Base-by-base conservation (phyloP, 2,888 invertebrate species). In the Glaucopsyche alexis region DNA sequence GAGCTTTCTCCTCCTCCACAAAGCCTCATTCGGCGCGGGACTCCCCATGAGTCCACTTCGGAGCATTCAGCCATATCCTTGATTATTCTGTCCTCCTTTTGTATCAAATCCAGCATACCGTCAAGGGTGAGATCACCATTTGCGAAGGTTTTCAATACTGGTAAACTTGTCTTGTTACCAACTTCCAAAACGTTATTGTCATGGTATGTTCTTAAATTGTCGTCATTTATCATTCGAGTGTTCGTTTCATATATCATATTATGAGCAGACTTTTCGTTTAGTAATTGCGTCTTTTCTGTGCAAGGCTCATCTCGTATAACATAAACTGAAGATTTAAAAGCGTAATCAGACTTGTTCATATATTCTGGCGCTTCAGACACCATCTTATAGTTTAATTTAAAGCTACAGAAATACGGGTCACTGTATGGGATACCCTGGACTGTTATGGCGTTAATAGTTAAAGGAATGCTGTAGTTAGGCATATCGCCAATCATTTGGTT, bases 1-100 rank as follows among this genome's bases (percentile, higher is more conserved):
- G 96, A 96, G 89, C 95, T 96, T 88, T 97, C 97, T 74, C 96
- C 97, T 71, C 97, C 97, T 73, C 97, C 97, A 76, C 94, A 93
- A 76, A 97, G 94, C 77, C 96, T 94, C 81, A 96, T 88, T 72
- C 94, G 93, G 66, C 90, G 91, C 75, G 95, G 94, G 73, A 94
- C 94, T 67, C 95, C 95, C 95, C 95, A 95, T 77, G 87, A 87
- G 82, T 91, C 87, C 72, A 82, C 69, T 74, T 80, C 79, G 76
- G 84, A 80, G 72, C 75, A 76, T 77, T 81, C 81, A 73, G 77
- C 79, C 84, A 89, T 79, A 73, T 82, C 81, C 80, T 83, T 85
- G 76, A 87, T 80, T 76, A 87, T 82, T 76, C 82, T 81, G 78
- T 82, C 84, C 80, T 90, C 89, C 76, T 86, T 85, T 78, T 82